phyloP scores from a whole-genome alignment of 2,888 invertebrate species.

The Hypsopygia costalis region DNA sequence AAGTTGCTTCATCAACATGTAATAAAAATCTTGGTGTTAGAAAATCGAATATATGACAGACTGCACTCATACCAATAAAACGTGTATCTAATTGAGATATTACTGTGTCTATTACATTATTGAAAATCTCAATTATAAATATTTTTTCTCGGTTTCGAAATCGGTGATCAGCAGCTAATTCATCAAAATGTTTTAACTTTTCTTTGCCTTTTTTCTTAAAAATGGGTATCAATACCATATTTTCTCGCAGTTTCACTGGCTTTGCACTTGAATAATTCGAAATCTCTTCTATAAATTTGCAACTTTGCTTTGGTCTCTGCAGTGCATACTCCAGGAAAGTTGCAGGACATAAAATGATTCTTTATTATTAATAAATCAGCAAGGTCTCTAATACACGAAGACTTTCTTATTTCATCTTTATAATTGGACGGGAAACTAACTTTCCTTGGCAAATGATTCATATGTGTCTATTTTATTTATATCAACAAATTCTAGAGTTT shows the following conservation, averaged over 20 bases:
- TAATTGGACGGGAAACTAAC: no score
- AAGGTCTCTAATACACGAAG: no score
- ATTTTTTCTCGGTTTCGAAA: conserved; percentile 8
- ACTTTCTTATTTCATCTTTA: no score
- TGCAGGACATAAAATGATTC: no score
- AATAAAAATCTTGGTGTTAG: conserved; percentile 27
- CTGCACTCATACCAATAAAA: conserved; percentile 28
- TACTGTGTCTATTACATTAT: conserved; percentile 28
- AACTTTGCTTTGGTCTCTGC: conserved; percentile 24
- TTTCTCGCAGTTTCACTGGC: conserved; percentile 26
- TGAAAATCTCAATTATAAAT: conserved; percentile 22
- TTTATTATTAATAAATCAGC: no score
- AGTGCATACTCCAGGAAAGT: no score
- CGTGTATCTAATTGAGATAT: conserved; percentile 25
- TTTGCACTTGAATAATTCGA: conserved; percentile 24
- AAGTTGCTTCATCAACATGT: conserved; percentile 21
- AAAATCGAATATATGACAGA: conserved; percentile 28
- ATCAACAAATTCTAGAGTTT: no score
- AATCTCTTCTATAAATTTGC: conserved; percentile 26
- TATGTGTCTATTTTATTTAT: no score
- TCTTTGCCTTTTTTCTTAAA: conserved; percentile 20
- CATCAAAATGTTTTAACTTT: conserved; percentile 26
- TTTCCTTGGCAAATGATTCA: no score
- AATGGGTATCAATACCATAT: conserved; percentile 15
- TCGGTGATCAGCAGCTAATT: conserved; percentile 21